Evolutionary conservation across 1,140 invertebrate genomes (phyloP).

Genomic region (Drosophila nannoptera): DNA sequence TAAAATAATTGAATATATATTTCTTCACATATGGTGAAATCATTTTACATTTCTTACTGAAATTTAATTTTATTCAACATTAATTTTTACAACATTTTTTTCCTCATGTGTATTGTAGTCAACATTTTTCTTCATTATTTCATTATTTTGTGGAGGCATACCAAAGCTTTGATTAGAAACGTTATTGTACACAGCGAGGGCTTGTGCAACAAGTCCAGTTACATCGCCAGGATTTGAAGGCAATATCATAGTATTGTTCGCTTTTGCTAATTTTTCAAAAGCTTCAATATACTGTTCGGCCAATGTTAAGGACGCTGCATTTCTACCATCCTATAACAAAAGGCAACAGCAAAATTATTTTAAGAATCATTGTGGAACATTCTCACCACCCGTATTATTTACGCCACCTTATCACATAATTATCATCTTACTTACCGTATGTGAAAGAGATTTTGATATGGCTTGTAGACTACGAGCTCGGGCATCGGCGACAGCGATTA

Average conservation of each 20-base stretch:
- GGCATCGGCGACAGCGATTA: constrained; percentile 91
- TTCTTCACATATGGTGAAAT: not conserved
- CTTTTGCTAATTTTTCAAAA: constrained; percentile 95
- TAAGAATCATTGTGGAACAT: not conserved
- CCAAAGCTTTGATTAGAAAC: constrained; percentile 52
- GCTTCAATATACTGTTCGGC: constrained; percentile 97
- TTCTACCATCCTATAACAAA: constrained; percentile 83
- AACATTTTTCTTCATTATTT: constrained; percentile 41
- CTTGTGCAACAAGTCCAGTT: constrained; percentile 90
- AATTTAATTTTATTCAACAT: constrained; percentile 53
- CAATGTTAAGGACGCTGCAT: constrained; percentile 94
- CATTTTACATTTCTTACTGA: constrained; percentile 20
- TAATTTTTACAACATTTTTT: constrained; percentile 66
- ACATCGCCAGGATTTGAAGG: constrained; percentile 95
- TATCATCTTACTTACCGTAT: constrained; percentile 74
- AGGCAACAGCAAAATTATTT: not conserved
- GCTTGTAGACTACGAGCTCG: constrained; percentile 88
- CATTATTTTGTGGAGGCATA: constrained; percentile 12
- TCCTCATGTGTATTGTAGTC: constrained; percentile 62
- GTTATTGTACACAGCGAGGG: constrained; percentile 79
- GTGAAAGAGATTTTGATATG: constrained; percentile 85
- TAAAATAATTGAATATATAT: not conserved
- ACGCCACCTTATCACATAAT: not conserved
- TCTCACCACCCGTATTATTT: not conserved
- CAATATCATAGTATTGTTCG: constrained; percentile 96